Evolutionary conservation across 2,113 vertebrate species (phyloP).

Genomic region (Drymodes brunneopygia): DNA sequence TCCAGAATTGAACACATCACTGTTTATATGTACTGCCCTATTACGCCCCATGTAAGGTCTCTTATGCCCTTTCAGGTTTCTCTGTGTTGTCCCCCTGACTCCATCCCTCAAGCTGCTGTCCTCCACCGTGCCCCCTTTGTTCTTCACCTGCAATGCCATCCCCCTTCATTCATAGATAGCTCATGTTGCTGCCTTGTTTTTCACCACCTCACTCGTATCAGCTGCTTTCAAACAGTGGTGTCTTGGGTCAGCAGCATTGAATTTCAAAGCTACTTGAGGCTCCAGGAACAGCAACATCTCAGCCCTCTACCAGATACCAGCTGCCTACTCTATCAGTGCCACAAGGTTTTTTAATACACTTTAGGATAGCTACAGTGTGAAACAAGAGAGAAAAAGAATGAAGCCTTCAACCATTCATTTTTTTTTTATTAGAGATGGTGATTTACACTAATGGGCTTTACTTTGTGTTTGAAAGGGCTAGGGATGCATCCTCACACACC

Average conservation of each 20-base stretch:
- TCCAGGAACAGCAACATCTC: neutral
- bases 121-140: neutral
- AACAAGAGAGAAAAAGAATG: neutral
- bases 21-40: neutral
- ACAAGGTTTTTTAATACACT: neutral
- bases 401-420: neutral
- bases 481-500: neutral
- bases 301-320: neutral
- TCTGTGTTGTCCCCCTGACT: neutral
- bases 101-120: neutral
- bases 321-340: neutral
- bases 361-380: neutral
- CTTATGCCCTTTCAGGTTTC: neutral
- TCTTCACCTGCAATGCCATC: neutral
- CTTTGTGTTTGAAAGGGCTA: neutral
- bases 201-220: neutral
- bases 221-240: neutral
- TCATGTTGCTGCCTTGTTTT: conserved; percentile 31
- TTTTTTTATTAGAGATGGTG: neutral
- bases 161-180: neutral
- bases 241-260: neutral
- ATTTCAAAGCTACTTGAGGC: conserved; percentile 7
- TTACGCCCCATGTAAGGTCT: neutral
- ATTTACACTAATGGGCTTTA: neutral
- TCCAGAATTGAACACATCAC: neutral